Conservation (phyloP, 2,113 vertebrate species). For the Zosterops lateralis region DNA sequence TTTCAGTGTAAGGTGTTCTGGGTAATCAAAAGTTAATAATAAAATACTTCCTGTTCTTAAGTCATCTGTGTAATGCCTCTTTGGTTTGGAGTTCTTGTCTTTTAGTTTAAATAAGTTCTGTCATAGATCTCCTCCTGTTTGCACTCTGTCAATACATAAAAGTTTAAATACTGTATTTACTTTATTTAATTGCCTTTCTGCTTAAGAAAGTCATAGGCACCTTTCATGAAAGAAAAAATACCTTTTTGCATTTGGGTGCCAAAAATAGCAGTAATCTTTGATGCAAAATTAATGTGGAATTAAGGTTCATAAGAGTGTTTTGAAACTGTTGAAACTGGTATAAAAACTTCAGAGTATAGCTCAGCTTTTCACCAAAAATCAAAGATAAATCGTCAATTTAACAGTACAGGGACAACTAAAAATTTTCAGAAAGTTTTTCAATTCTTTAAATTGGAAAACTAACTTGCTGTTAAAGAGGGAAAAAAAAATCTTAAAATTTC, state of each 20-base stretch:
- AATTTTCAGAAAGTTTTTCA: neutral
- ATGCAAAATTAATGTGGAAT: neutral
- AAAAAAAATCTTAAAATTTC: neutral
- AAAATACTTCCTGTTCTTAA: neutral
- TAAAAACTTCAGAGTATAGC: neutral
- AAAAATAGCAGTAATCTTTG: neutral
- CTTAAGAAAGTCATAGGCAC: neutral
- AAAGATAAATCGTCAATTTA: neutral
- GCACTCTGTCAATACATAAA: neutral
- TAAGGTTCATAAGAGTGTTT: neutral
- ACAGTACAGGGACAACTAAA: neutral
- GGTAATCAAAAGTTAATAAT: constrained; percentile 14
- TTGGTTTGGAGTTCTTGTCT: neutral
- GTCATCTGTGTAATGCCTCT: neutral
- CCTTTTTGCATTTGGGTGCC: neutral
- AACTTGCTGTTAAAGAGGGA: neutral
- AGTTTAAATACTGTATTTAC: neutral
- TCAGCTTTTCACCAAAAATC: neutral
- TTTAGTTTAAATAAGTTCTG: neutral
- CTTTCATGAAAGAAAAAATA: neutral
- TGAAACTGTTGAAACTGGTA: neutral
- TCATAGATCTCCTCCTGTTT: neutral
- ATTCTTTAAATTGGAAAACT: neutral
- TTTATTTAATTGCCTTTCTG: neutral
- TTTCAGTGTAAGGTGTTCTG: neutral